Evolutionary conservation across 1,140 invertebrate genomes (phyloP).

Genomic region (Hypothenemus hampei): DNA sequence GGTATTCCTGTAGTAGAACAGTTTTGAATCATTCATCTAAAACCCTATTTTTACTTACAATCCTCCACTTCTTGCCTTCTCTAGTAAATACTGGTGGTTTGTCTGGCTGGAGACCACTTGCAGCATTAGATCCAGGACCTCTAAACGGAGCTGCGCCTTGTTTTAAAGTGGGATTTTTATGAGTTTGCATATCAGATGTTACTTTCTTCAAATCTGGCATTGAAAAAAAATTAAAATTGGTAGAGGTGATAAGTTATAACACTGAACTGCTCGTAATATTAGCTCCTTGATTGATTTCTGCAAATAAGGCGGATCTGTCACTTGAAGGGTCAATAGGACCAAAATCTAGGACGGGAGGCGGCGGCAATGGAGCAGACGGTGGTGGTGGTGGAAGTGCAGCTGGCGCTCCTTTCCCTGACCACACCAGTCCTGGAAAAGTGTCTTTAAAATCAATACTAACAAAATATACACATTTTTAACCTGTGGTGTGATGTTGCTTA

Average conservation of each 20-base stretch:
- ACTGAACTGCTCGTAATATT: slow-evolving; percentile 81
- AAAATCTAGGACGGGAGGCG: slow-evolving; percentile 55
- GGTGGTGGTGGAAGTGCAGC: slow-evolving; percentile 59
- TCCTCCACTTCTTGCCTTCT: slow-evolving; percentile 95
- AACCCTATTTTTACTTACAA: slow-evolving; percentile 49
- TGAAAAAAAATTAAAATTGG: neutral
- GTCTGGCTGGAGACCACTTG: slow-evolving; percentile 40
- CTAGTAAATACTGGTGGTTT: slow-evolving; percentile 80
- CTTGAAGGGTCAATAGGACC: slow-evolving; percentile 53
- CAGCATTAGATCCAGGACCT: slow-evolving; percentile 46
- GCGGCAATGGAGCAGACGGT: slow-evolving; percentile 63
- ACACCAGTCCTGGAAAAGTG: slow-evolving; percentile 57
- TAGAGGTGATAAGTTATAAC: neutral
- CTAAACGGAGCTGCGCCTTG: slow-evolving; percentile 76
- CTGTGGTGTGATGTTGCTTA: slow-evolving; percentile 93
- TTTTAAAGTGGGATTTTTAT: slow-evolving; percentile 91
- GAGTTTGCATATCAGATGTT: slow-evolving; percentile 97
- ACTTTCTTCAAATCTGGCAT: slow-evolving; percentile 79
- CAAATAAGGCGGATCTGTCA: slow-evolving; percentile 81
- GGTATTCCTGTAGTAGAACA: slow-evolving; percentile 62
- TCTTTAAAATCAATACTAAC: neutral
- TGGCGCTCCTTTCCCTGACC: slow-evolving; percentile 60
- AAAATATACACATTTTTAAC: slow-evolving; percentile 41
- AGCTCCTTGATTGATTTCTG: slow-evolving; percentile 88
- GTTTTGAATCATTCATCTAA: neutral